Evolutionary conservation across 2,888 invertebrate genomes (phyloP).

Genomic region (Barypeithes pellucidus): DNA sequence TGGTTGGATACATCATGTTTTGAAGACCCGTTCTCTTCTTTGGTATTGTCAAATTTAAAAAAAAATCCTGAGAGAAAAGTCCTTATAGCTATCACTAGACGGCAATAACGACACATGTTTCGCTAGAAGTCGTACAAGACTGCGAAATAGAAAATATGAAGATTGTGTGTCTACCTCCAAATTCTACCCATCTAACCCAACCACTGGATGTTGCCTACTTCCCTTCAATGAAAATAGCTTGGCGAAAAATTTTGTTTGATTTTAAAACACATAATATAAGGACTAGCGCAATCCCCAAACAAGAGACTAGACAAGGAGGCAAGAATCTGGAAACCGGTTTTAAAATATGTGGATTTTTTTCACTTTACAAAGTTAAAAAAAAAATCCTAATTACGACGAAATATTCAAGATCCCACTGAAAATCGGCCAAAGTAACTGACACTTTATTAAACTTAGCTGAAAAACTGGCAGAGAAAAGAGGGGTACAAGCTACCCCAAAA

Average conservation of each 20-base stretch:
- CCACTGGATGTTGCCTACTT: slow-evolving; percentile 52
- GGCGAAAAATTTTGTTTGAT: too few species aligned
- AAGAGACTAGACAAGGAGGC: not conserved
- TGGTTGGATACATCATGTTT: not conserved
- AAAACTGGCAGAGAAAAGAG: not conserved
- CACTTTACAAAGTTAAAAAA: not conserved
- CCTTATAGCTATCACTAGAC: slow-evolving; percentile 11
- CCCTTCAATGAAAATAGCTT: slow-evolving; percentile 41
- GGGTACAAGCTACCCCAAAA: not conserved
- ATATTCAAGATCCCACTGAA: not conserved
- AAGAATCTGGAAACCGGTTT: not conserved
- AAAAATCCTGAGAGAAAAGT: slow-evolving; percentile 25
- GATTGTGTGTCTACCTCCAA: slow-evolving; percentile 26
- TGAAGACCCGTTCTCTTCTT: not conserved
- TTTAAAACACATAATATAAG: too few species aligned
- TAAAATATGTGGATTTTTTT: not conserved
- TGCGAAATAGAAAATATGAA: slow-evolving; percentile 25
- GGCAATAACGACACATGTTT: slow-evolving; percentile 28
- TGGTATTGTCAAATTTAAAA: not conserved
- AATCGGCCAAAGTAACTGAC: not conserved
- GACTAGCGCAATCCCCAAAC: slow-evolving; percentile 28
- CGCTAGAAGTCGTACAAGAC: slow-evolving; percentile 13
- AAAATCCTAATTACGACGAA: not conserved
- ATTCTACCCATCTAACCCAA: too few species aligned
- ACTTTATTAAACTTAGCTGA: not conserved